phyloP scores from a whole-genome alignment of 2,797 vertebrate species.

The Phataginus tricuspis region DNA sequence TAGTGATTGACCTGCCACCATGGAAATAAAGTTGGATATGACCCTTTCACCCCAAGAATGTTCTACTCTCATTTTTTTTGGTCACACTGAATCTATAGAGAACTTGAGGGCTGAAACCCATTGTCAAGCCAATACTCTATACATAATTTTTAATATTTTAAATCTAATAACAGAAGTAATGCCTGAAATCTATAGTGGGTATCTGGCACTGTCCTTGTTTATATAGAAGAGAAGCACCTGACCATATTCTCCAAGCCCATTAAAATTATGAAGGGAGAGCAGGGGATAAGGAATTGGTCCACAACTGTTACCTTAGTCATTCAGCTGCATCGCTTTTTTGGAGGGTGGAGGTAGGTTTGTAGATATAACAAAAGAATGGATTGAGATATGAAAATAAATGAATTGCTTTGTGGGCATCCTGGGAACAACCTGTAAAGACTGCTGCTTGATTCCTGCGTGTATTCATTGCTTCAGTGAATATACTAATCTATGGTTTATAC shows the following conservation, averaged over 20 bases:
- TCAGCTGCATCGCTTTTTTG: background rate
- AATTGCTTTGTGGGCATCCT: background rate
- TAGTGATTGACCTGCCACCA: no score
- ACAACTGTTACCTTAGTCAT: background rate
- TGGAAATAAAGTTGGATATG: no score
- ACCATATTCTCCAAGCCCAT: background rate
- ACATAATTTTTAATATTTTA: background rate
- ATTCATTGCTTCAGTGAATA: conserved; percentile 36
- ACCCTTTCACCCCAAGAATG: no score
- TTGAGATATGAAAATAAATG: background rate
- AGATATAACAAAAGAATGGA: background rate
- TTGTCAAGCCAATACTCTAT: background rate
- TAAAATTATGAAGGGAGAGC: background rate
- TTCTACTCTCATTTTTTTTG: no score
- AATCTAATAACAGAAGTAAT: background rate
- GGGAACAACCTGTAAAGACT: background rate
- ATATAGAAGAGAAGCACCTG: background rate
- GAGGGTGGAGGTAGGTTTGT: background rate
- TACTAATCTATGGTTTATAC: conserved; percentile 50
- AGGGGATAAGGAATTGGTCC: background rate
- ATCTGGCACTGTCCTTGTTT: background rate
- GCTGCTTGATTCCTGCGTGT: conserved; percentile 18
- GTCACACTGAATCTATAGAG: no score
- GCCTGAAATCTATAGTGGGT: background rate
- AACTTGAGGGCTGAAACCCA: no score